A percentile compares a stretch with the other conserved stretches of the same genome.
Evolutionary conservation across 1,140 invertebrate genomes (phyloP).

Genomic region (Apis laboriosa): DNA sequence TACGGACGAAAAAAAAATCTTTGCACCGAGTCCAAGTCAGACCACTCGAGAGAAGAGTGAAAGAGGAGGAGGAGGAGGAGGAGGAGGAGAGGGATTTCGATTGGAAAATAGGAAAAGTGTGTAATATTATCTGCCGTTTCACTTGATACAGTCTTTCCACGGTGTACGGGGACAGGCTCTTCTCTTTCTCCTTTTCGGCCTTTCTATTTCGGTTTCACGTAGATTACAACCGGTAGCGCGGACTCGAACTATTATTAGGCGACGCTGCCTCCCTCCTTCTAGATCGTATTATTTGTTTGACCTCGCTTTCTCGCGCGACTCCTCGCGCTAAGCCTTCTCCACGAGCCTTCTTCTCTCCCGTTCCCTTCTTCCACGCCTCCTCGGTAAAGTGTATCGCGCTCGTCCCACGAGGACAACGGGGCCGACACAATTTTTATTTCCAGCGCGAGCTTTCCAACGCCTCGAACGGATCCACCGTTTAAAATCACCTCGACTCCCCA

Average conservation of each 20-base stretch:
- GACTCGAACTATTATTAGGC: constrained; percentile 72
- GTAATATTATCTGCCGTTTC: constrained; percentile 31
- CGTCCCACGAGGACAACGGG: neutral
- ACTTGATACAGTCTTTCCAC: constrained; percentile 17
- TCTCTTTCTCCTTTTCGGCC: constrained; percentile 53
- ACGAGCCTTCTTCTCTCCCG: constrained; percentile 16
- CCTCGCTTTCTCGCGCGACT: constrained; percentile 66
- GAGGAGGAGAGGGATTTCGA: too few relatives aligned
- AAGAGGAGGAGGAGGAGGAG: too few relatives aligned
- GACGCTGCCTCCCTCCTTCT: constrained; percentile 55
- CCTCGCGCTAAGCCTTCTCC: constrained; percentile 19
- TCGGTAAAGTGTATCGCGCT: neutral
- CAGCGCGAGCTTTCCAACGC: neutral
- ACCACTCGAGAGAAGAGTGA: neutral
- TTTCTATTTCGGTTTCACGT: constrained; percentile 72
- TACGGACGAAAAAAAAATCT: neutral
- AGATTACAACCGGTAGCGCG: constrained; percentile 71
- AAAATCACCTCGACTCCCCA: too few relatives aligned
- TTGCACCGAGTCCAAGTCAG: neutral
- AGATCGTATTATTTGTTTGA: constrained; percentile 74
- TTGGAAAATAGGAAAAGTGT: too few relatives aligned
- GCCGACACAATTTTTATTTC: neutral
- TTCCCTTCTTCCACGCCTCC: constrained; percentile 41
- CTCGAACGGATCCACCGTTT: too few relatives aligned
- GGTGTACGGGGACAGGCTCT: constrained; percentile 1